Conservation (phyloP, 2,113 vertebrate genomes). For the Neotoma lepida region DNA sequence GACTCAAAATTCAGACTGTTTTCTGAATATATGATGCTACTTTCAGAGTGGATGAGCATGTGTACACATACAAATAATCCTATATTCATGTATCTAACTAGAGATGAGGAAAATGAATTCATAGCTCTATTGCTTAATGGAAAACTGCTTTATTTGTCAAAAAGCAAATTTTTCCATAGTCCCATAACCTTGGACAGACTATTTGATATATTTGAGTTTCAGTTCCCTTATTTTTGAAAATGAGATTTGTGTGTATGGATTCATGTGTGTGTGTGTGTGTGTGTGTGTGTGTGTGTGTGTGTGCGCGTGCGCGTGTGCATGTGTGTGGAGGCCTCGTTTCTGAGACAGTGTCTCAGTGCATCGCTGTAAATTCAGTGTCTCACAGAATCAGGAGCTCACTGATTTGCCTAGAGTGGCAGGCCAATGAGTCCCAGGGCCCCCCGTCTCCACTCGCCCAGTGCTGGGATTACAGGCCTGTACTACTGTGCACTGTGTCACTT, state of each 20-base stretch:
- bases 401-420: background rate
- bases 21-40: background rate
- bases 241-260: background rate
- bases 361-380: too few species aligned
- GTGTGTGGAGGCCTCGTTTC: background rate
- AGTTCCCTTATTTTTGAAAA: constrained; percentile 19
- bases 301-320: background rate
- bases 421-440: background rate
- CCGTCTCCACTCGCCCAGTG: background rate
- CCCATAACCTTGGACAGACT: background rate
- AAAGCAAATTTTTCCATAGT: background rate
- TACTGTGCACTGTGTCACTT: background rate
- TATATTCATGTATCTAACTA: background rate
- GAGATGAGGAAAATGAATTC: background rate
- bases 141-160: constrained; percentile 17
- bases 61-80: background rate
- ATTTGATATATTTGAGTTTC: background rate
- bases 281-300: background rate
- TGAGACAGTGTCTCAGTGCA: background rate
- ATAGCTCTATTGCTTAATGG: background rate
- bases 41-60: background rate
- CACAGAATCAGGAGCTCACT: too few species aligned
- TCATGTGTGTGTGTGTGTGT: background rate
- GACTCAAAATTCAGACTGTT: background rate
- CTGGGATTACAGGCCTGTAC: background rate